Evolutionary conservation across 2,797 vertebrate species (phyloP), one percentile per base, ranked within the genome.

Genomic region (Odontamblyopus lacepedii): DNA sequence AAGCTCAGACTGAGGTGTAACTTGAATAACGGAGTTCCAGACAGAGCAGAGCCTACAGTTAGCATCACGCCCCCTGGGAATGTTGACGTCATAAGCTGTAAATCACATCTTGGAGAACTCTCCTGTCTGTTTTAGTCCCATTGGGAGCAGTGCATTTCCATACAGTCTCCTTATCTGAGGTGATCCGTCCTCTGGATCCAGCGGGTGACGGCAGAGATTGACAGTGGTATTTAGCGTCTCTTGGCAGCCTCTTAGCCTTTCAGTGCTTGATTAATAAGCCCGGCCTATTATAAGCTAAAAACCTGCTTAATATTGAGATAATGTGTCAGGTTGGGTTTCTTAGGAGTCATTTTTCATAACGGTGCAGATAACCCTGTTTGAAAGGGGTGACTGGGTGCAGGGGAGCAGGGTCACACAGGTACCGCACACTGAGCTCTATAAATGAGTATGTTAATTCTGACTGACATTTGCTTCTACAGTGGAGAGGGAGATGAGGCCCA

Each of bases 361-460:
- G 66, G 80, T 77, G 69, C 74, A 5, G 83, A 90, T 93, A 92
- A 92, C 85, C 90, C 83, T 83, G 63, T 66, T 88, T 87, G 85
- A 92, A 88, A 80, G 81, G 78, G 80, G 77, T 67, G 78, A 78
- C 71, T 41, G 71, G 82, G 84, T 74, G 76, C 69, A 29, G 74
- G 69, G 84, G 77, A 80, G 41, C 65, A 4, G 87, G 81, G 90
- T 88, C 74, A 65, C 51, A 3, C 75, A 82, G 78, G 84, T 70
- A 67, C 71, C 80, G 41, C 78, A 78, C 82, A 89, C 84, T 76
- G 84, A 19, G 60, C 79, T 83, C 79, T 83, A 82, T 89, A 93
- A 93, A 94, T 91, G 85, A 91, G 83, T 83, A 88, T 89, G 81
- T 86, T 94, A 93, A 94, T 93, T 83, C 88, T 91, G 89, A 93